These are phyloP conservation scores for Lutraria lutraria DNA, from an alignment of 2,888 invertebrate species.

Conservation along the genomic window DNA sequence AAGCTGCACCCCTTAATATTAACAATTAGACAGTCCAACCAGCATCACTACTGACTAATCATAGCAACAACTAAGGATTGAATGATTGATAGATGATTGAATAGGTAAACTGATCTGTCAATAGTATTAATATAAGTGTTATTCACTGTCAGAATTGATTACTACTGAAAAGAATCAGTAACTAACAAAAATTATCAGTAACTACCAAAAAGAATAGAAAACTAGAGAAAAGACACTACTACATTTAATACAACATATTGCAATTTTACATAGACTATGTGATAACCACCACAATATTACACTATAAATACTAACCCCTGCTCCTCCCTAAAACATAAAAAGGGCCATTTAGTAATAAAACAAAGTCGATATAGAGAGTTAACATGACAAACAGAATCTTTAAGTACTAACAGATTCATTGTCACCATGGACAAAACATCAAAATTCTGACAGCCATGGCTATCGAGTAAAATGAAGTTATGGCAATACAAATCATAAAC, in stretches of 20 bases:
- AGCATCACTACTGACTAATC: too few relatives aligned
- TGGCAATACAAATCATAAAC: not conserved
- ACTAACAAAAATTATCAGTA: not conserved
- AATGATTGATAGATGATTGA: too few relatives aligned
- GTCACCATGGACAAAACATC: not conserved
- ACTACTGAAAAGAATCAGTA: not conserved
- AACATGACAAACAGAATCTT: not conserved
- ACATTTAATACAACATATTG: not conserved
- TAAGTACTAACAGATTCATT: not conserved
- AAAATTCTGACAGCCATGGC: not conserved
- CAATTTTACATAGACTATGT: not conserved
- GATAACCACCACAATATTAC: slow-evolving; percentile 34
- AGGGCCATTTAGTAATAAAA: not conserved
- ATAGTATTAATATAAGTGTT: not conserved
- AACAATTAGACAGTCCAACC: too few relatives aligned
- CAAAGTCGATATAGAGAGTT: not conserved
- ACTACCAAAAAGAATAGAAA: not conserved
- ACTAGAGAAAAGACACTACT: too few relatives aligned
- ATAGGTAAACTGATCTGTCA: not conserved
- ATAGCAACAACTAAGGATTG: too few relatives aligned
- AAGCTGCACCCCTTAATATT: too few relatives aligned
- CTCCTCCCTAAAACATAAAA: slow-evolving; percentile 51
- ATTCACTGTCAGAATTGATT: not conserved
- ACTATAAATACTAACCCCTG: slow-evolving; percentile 67
- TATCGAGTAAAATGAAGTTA: not conserved